Evolutionary conservation across 2,113 vertebrate species (phyloP).

Genomic region (Salvator merianae): DNA sequence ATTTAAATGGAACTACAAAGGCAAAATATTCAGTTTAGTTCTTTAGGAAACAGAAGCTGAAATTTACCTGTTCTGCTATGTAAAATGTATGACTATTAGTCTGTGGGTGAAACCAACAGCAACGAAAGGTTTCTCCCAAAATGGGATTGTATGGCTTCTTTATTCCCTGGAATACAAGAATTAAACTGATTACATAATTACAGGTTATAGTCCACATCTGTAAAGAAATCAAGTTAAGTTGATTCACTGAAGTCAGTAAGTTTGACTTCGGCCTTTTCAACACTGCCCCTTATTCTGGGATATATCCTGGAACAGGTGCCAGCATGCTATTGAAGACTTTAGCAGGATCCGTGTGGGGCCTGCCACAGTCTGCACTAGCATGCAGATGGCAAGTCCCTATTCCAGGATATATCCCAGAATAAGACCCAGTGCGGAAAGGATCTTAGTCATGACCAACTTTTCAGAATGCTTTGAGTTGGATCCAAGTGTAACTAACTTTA

Average conservation of each 20-base stretch:
- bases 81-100: conserved; percentile 94
- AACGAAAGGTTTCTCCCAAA: conserved; percentile 94
- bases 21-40: neutral
- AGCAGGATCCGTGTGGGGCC: too few relatives aligned
- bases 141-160: conserved; percentile 98
- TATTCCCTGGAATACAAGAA: conserved; percentile 81
- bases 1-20: neutral
- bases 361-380: too few relatives aligned
- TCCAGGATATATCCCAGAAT: too few relatives aligned
- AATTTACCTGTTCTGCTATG: conserved; percentile 90
- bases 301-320: too few relatives aligned
- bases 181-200: neutral
- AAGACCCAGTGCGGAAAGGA: too few relatives aligned
- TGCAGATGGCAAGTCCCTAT: too few relatives aligned
- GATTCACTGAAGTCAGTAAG: neutral
- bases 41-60: neutral
- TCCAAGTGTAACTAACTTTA: neutral
- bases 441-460: neutral
- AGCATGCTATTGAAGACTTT: too few relatives aligned
- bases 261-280: neutral
- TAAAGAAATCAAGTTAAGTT: neutral
- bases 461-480: neutral
- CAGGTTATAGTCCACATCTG: neutral
- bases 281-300: too few relatives aligned
- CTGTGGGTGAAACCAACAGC: conserved; percentile 94